A percentile compares a stretch with the other conserved stretches of the same genome.
These are phyloP conservation scores for Parasteatoda tepidariorum DNA, from an alignment of 1,140 invertebrate genomes.

Conservation along the genomic window DNA sequence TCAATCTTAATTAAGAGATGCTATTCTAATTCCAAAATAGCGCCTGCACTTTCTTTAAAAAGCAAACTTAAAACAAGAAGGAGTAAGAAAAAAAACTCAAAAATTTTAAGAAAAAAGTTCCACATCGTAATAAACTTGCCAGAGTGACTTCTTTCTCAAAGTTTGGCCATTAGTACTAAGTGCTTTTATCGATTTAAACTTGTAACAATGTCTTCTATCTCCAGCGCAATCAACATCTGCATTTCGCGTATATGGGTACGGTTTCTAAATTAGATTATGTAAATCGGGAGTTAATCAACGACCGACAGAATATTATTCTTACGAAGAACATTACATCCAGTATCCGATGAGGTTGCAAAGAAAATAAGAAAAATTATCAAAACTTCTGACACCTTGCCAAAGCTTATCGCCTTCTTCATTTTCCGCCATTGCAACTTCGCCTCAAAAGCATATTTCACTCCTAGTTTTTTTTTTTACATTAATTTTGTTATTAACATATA, in stretches of 20 bases:
- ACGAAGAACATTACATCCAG: neutral
- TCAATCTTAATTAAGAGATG: no score
- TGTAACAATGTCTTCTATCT: constrained; percentile 16
- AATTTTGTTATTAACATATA: constrained; percentile 52
- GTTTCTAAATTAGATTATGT: constrained; percentile 52
- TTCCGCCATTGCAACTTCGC: neutral
- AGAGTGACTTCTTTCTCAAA: neutral
- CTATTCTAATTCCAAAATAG: no score
- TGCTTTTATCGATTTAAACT: constrained; percentile 45
- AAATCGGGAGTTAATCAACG: constrained; percentile 58
- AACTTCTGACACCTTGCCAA: constrained; percentile 53
- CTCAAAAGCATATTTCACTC: constrained; percentile 8
- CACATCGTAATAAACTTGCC: no score
- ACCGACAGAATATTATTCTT: constrained; percentile 44
- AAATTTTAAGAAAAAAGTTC: no score
- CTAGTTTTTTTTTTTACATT: neutral
- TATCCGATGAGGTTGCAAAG: neutral
- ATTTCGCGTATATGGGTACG: neutral
- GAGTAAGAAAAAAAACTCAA: no score
- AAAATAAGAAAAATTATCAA: neutral
- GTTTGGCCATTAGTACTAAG: constrained; percentile 10
- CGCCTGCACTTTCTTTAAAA: no score
- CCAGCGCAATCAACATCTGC: constrained; percentile 17
- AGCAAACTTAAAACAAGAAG: no score
- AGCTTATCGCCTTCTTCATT: neutral